Evolutionary conservation across 2,113 vertebrate species (phyloP), one percentile per base, ranked within the genome.

Genomic region (Promerops cafer): DNA sequence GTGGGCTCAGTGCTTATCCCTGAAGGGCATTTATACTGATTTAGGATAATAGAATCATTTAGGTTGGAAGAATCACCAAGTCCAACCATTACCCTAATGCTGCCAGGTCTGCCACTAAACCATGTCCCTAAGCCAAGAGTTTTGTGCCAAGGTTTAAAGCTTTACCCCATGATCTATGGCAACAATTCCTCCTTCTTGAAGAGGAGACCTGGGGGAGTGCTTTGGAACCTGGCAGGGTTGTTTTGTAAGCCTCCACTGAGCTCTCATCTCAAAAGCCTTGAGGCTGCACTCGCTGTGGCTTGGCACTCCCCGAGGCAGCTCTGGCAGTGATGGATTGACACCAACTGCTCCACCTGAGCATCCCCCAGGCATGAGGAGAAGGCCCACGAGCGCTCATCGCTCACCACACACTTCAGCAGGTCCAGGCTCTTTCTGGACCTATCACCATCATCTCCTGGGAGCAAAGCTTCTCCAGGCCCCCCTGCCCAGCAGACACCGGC

Each of bases 361-460:
- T 53, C 10, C 27, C 35, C 16, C 14, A 5, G 23, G 39, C 37
- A 5, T 0, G 0, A 64, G 16, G 16, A 31, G 16, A 66, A 83
- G 37, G 24, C 6, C 27, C 52, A 20, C 0, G 3, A 23, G 77
- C 8, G 20, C 40, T 52, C 45, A 50, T 24, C 47, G 1, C 77
- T 83, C 71, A 59, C 42, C 63, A 30, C 61, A 61, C 14, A 21
- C 39, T 11, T 45, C 83, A 59, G 4, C 31, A 83, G 8, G 6
- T 1, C 7, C 40, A 33, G 53, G 14, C 21, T 72, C 61, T 44
- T 65, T 33, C 22, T 24, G 47, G 14, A 10, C 1, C 0, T 6
- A 12, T 4, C 16, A 0, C 1, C 5, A 16, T 27, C 40, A 28
- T 0, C 10, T 78, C 44, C 61, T 0, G 1, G 4, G 42, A 61